Evolutionary conservation across 2,888 invertebrate genomes (phyloP).

Genomic region (Laspeyria flexula): DNA sequence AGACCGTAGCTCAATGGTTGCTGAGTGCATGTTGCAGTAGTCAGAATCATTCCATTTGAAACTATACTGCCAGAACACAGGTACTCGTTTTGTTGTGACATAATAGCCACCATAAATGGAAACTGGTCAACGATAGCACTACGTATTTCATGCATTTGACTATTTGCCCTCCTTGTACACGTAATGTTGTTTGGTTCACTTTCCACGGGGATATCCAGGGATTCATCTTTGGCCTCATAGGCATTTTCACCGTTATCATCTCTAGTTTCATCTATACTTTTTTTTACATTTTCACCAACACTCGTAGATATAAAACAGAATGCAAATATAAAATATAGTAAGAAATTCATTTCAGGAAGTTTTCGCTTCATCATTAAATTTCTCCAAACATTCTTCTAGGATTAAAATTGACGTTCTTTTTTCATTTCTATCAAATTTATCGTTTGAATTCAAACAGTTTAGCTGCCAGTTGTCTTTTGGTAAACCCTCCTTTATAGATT

Average conservation of each 20-base stretch:
- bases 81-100: slow-evolving; percentile 73
- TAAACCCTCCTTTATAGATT: background rate
- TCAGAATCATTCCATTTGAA: slow-evolving; percentile 71
- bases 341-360: slow-evolving; percentile 51
- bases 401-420: slow-evolving; percentile 57
- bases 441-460: slow-evolving; percentile 20
- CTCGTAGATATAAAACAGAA: slow-evolving; percentile 50
- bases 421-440: slow-evolving; percentile 53
- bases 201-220: slow-evolving; percentile 66
- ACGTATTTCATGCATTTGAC: slow-evolving; percentile 70
- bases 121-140: slow-evolving; percentile 62
- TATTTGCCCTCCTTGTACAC: slow-evolving; percentile 68
- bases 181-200: slow-evolving; percentile 55
- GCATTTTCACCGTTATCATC: slow-evolving; percentile 66
- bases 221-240: slow-evolving; percentile 69
- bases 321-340: slow-evolving; percentile 54
- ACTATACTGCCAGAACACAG: slow-evolving; percentile 72
- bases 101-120: slow-evolving; percentile 74
- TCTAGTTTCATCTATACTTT: slow-evolving; percentile 69
- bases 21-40: slow-evolving; percentile 66
- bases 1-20: slow-evolving; percentile 64
- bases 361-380: slow-evolving; percentile 53
- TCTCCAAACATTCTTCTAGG: slow-evolving; percentile 19
- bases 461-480: slow-evolving; percentile 31
- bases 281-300: slow-evolving; percentile 66